phyloP scores from a whole-genome alignment of 2,113 vertebrate genomes.

The Chaetura pelagica region DNA sequence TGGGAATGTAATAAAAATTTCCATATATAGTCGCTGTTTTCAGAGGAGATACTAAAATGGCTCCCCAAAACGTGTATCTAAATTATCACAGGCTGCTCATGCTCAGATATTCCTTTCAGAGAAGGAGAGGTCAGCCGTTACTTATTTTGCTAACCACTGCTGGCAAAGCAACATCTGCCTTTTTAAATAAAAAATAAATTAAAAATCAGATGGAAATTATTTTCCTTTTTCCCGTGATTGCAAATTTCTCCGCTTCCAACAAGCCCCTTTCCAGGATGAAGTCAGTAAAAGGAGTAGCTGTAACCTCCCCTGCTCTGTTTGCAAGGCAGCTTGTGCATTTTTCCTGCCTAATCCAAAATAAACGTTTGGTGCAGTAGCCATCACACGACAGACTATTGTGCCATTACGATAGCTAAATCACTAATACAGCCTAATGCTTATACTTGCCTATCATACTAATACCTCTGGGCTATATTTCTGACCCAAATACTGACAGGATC shows the following conservation, averaged over 20 bases:
- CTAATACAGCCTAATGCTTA: conserved; percentile 71
- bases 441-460: conserved; percentile 44
- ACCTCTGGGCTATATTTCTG: conserved; percentile 51
- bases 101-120: background rate
- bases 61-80: background rate
- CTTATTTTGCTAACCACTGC: background rate
- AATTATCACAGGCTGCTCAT: background rate
- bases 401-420: conserved; percentile 66
- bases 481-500: conserved; percentile 68
- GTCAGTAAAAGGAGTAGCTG: background rate
- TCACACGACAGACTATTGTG: conserved; percentile 49
- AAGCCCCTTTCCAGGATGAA: background rate
- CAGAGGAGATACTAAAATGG: background rate
- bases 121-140: background rate
- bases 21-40: background rate
- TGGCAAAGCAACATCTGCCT: background rate
- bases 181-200: background rate
- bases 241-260: background rate
- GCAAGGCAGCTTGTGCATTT: background rate
- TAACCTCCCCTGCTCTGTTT: background rate
- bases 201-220: background rate
- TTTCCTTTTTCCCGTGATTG: background rate
- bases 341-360: conserved; percentile 22
- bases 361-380: conserved; percentile 50
- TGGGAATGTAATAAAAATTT: background rate